These are phyloP conservation scores for Ptiloglossa arizonensis DNA, from an alignment of 1,140 invertebrate species.

Conservation along the genomic window DNA sequence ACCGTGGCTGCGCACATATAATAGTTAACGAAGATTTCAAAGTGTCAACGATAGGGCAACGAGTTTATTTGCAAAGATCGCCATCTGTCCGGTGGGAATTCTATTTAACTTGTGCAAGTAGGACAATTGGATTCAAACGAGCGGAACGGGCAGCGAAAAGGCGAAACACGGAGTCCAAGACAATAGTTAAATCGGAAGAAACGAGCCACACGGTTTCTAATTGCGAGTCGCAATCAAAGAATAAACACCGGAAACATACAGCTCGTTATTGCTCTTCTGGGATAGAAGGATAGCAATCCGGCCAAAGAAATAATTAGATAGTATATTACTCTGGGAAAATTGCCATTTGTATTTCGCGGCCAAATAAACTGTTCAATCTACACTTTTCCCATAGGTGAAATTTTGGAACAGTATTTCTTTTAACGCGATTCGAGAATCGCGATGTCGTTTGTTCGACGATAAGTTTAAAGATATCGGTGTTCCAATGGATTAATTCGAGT, in stretches of 20 bases:
- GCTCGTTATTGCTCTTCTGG: background rate
- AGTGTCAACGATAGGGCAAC: background rate
- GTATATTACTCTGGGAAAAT: background rate
- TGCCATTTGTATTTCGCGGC: background rate
- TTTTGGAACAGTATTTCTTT: background rate
- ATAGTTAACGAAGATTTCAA: background rate
- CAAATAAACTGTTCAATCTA: background rate
- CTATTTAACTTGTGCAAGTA: background rate
- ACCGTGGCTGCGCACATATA: background rate
- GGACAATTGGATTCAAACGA: background rate
- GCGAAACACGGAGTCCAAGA: background rate
- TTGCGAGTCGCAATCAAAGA: background rate
- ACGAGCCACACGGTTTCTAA: background rate
- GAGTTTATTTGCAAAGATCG: background rate
- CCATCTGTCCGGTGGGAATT: background rate
- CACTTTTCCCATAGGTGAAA: background rate
- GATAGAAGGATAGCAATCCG: background rate
- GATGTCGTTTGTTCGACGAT: too few relatives aligned
- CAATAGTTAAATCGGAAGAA: background rate
- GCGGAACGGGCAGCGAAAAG: background rate
- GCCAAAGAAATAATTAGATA: conserved; percentile 14
- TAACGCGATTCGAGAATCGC: too few relatives aligned
- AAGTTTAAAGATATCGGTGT: too few relatives aligned
- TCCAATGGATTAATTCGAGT: background rate
- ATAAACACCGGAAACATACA: background rate